Evolutionary conservation across 1,140 invertebrate species (phyloP).

Genomic region (Cyclargus thomasi): DNA sequence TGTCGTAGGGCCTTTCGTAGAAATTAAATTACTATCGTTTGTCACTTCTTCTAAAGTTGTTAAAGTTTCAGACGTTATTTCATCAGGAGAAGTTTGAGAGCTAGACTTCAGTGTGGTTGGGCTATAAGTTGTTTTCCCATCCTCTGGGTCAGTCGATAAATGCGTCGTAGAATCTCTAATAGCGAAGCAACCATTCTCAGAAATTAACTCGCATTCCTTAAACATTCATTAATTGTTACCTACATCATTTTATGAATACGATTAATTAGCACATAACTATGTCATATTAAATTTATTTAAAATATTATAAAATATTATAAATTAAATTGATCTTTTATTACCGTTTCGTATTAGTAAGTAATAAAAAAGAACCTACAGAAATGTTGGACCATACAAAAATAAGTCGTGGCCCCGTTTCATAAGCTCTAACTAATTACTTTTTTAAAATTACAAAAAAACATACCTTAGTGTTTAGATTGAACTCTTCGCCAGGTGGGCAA

Average conservation of each 20-base stretch:
- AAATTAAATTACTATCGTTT: constrained; percentile 10
- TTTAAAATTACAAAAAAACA: constrained; percentile 17
- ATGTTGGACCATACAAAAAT: no score
- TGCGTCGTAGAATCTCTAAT: neutral
- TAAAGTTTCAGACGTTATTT: neutral
- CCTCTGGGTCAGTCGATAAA: neutral
- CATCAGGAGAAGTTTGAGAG: neutral
- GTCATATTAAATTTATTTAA: no score
- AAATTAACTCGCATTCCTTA: constrained; percentile 15
- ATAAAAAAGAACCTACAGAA: no score
- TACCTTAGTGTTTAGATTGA: constrained; percentile 30
- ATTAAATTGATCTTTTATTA: no score
- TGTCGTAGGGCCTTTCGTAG: neutral
- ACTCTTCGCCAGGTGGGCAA: constrained; percentile 36
- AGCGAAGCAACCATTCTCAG: constrained; percentile 18
- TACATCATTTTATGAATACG: no score
- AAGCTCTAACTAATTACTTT: no score
- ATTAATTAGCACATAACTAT: no score
- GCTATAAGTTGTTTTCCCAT: neutral
- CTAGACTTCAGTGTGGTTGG: neutral
- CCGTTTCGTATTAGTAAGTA: no score
- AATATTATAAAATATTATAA: no score
- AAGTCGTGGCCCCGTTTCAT: no score
- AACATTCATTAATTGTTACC: neutral
- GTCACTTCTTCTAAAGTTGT: no score